Evolutionary conservation across 2,113 vertebrate genomes (phyloP).

Genomic region (Dicerorhinus sumatrensis): DNA sequence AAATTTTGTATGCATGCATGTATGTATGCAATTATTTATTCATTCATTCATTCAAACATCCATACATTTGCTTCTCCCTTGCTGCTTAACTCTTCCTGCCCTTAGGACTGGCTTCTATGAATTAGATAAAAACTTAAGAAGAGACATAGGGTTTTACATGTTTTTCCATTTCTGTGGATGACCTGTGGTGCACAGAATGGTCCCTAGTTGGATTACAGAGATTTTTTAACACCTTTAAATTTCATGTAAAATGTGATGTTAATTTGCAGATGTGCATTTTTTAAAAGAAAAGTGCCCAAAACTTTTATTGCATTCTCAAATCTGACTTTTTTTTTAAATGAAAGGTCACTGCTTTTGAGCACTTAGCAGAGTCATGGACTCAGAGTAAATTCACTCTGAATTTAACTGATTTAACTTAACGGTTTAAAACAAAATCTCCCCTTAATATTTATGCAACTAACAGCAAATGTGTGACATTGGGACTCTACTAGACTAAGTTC

Average conservation of each 20-base stretch:
- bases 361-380: not conserved
- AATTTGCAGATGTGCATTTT: not conserved
- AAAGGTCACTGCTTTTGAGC: not conserved
- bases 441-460: not conserved
- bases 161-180: not conserved
- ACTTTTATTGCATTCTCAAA: not conserved
- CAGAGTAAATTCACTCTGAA: not conserved
- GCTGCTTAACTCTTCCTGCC: not conserved
- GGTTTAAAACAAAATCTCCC: not conserved
- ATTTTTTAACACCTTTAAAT: not conserved
- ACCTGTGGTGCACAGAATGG: not conserved
- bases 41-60: not conserved
- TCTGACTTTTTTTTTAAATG: not conserved
- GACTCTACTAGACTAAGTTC: not conserved
- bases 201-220: not conserved
- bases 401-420: not conserved
- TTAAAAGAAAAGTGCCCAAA: not conserved
- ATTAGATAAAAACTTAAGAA: not conserved
- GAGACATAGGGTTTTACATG: not conserved
- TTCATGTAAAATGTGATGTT: not conserved
- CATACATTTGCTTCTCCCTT: not conserved
- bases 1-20: not conserved
- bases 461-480: not conserved
- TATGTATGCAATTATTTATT: not conserved
- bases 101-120: not conserved